A percentile compares a stretch with the other conserved stretches of the same genome.
phyloP scores from a whole-genome alignment of 2,797 vertebrate species.

The Sebastes taczanowskii region DNA sequence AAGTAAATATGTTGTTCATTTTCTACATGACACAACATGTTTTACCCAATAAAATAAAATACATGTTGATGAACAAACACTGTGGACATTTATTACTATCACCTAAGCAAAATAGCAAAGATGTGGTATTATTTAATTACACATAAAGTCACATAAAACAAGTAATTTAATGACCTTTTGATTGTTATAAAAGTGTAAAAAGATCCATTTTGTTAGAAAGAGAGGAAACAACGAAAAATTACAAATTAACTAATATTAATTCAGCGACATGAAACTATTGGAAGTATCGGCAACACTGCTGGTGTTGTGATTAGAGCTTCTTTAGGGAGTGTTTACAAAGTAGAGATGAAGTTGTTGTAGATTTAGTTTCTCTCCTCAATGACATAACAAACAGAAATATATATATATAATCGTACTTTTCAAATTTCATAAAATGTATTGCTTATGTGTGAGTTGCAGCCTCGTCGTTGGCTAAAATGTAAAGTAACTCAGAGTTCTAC shows the following conservation, averaged over 20 bases:
- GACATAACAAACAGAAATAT: neutral
- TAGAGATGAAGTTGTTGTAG: neutral
- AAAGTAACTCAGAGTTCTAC: slow-evolving; percentile 15
- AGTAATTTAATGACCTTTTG: neutral
- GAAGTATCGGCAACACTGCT: neutral
- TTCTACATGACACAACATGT: neutral
- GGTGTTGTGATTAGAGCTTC: neutral
- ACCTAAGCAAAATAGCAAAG: neutral
- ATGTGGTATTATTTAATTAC: neutral
- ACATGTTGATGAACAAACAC: neutral
- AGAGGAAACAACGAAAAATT: neutral
- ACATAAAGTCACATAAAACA: neutral
- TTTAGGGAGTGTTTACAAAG: neutral
- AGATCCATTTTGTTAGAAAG: neutral
- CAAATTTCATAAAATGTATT: neutral
- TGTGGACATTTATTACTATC: neutral
- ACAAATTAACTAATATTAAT: neutral
- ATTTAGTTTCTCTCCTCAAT: neutral
- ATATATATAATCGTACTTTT: neutral
- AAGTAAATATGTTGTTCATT: neutral
- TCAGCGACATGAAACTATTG: neutral
- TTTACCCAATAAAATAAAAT: neutral
- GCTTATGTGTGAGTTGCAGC: neutral
- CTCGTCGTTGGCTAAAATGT: neutral
- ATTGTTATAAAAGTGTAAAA: neutral